Conservation (phyloP, 2,888 invertebrate species). For the Cheiracanthium punctorium region DNA sequence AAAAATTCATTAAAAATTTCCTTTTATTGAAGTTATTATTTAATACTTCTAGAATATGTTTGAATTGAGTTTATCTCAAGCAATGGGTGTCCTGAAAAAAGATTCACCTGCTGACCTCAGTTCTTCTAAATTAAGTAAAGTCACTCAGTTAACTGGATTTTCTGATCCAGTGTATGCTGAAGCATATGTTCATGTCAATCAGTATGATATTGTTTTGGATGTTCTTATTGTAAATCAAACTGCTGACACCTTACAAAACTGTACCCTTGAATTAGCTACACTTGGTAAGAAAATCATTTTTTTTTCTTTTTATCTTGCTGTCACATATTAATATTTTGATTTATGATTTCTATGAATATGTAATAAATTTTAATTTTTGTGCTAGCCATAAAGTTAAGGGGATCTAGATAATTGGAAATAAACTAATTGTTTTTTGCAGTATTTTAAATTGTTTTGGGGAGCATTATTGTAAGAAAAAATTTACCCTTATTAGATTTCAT, state of each 20-base stretch:
- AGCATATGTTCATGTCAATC: slow-evolving; percentile 99
- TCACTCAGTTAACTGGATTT: slow-evolving; percentile 98
- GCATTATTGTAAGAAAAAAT: too few relatives aligned
- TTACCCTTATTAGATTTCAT: too few relatives aligned
- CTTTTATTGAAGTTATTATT: too few relatives aligned
- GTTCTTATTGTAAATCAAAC: slow-evolving; percentile 99
- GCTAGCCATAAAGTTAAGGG: too few relatives aligned
- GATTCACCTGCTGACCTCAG: slow-evolving; percentile 76
- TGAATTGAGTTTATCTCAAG: slow-evolving; percentile 93
- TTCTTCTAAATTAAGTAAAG: slow-evolving; percentile 80
- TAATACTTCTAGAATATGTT: slow-evolving; percentile 84
- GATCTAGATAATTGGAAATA: too few relatives aligned
- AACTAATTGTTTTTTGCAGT: too few relatives aligned
- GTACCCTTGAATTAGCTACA: slow-evolving; percentile 97
- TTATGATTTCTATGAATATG: neutral
- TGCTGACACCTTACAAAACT: slow-evolving; percentile 95
- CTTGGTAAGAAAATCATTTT: slow-evolving; percentile 78
- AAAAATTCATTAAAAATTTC: too few relatives aligned
- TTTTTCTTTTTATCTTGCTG: neutral
- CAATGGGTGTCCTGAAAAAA: slow-evolving; percentile 82
- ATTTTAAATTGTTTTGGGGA: too few relatives aligned
- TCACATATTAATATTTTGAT: neutral
- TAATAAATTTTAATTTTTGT: too few relatives aligned
- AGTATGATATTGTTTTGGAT: slow-evolving; percentile 98
- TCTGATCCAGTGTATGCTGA: slow-evolving; percentile 99